Evolutionary conservation across 1,140 invertebrate species (phyloP), one percentile per base, ranked within the genome.

Genomic region (Caenorhabditis remanei): DNA sequence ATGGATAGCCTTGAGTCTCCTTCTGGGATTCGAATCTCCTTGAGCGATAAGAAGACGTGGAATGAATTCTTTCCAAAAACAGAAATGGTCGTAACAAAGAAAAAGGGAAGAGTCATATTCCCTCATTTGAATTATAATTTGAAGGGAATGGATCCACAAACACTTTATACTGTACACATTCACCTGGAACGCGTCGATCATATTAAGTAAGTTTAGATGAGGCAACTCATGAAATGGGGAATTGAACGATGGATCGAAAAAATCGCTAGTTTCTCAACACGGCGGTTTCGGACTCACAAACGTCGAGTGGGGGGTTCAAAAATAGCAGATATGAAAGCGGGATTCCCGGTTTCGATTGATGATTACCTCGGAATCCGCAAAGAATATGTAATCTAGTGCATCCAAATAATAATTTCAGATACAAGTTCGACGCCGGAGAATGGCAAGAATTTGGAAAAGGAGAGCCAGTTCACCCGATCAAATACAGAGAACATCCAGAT

Each of bases 51-150:
- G 1, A 24, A 79, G 21, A 46, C n/a, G 2, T 79, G 71, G 71
- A 53, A 79, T 13, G n/a, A 79, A n/a, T 79, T 79, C 46, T 50
- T 53, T 50, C 71, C 71, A n/a, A 24, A 79, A 7, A 79, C 71
- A 4, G 71, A 79, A 79, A 79, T 79, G 71, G 53, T 79, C 24
- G 71, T 79, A 0, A 79, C 71, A 24, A 79, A 53, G 19, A 48
- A 53, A 14, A 21, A 16, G 7, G 71, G 71, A 79, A 6, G 71
- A 4, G 43, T 50, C 6, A 50, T 79, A 13, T 79, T 79, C 41
- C 71, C 71, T 0, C 71, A 79, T 79, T 24, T 79, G 46, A 53
- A 50, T 24, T 79, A 79, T 14, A 79, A 50, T 19, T n/a, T 79
- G 40, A 32, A 50, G 5, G 71, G 71, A 50, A 53, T 79, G 40